Conservation (phyloP, 2,888 invertebrate species). For the Macrophya annulata region DNA sequence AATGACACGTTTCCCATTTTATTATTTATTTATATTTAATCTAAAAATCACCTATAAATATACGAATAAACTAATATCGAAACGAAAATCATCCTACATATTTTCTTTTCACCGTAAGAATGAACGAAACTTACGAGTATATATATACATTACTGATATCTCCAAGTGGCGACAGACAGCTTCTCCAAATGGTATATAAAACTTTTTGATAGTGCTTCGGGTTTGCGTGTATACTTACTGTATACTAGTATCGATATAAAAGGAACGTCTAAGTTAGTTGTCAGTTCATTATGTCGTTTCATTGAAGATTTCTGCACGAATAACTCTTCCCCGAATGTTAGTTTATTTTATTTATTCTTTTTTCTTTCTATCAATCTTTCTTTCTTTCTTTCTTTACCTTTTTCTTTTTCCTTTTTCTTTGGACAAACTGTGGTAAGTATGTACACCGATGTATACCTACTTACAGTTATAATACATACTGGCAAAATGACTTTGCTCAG, state of each 20-base stretch:
- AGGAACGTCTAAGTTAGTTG: slow-evolving; percentile 7
- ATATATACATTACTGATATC: too few species aligned
- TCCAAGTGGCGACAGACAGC: slow-evolving; percentile 16
- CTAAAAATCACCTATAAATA: not conserved
- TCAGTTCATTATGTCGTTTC: slow-evolving; percentile 48
- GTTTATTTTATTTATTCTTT: not conserved
- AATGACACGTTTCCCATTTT: slow-evolving; percentile 29
- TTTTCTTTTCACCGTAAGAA: not conserved
- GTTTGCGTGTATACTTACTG: not conserved
- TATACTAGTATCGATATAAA: slow-evolving; percentile 35
- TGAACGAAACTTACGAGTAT: not conserved
- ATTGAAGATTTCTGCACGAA: slow-evolving; percentile 41
- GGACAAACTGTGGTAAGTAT: slow-evolving; percentile 21
- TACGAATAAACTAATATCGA: not conserved
- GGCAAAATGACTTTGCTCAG: not conserved
- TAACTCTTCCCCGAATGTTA: slow-evolving; percentile 45
- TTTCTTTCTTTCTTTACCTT: not conserved
- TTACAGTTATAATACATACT: slow-evolving; percentile 25
- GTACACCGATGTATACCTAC: slow-evolving; percentile 4
- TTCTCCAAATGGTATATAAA: not conserved
- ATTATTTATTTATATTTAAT: not conserved
- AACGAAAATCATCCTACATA: not conserved
- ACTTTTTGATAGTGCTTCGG: slow-evolving; percentile 21
- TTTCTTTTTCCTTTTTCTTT: not conserved
- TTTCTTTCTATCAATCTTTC: not conserved